A percentile compares a stretch with the other conserved stretches of the same genome.
phyloP scores from a whole-genome alignment of 2,888 invertebrate species.

The Pteria penguin region DNA sequence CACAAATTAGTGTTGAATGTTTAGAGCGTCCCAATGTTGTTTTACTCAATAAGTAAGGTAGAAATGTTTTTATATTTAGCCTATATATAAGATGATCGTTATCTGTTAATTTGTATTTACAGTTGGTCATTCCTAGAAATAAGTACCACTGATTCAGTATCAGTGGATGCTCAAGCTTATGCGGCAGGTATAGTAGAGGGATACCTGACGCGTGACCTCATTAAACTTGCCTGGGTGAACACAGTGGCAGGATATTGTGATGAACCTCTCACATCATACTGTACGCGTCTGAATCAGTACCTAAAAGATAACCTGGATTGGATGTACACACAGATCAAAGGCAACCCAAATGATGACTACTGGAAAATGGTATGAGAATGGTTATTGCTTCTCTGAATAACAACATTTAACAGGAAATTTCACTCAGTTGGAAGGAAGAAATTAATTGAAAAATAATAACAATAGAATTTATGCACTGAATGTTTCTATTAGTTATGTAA shows the following conservation, averaged over 20 bases:
- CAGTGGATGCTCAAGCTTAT: conserved; percentile 90
- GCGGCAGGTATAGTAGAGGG: conserved; percentile 93
- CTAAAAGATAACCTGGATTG: conserved; percentile 85
- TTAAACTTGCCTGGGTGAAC: conserved; percentile 90
- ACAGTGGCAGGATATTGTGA: conserved; percentile 84
- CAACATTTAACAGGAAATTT: too few relatives aligned
- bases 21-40: too few relatives aligned
- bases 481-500: too few relatives aligned
- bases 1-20: too few relatives aligned
- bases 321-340: conserved; percentile 84
- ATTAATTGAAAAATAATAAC: too few relatives aligned
- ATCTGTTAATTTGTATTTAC: too few relatives aligned
- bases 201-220: conserved; percentile 86
- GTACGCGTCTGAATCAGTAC: conserved; percentile 85
- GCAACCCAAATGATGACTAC: conserved; percentile 83
- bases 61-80: too few relatives aligned
- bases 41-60: too few relatives aligned
- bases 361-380: conserved; percentile 90
- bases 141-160: conserved; percentile 87
- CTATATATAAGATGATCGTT: too few relatives aligned
- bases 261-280: conserved; percentile 81
- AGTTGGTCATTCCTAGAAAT: conserved; percentile 92
- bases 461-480: too few relatives aligned
- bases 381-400: too few relatives aligned
- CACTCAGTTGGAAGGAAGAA: too few relatives aligned